A percentile compares a stretch with the other conserved stretches of the same genome.
Evolutionary conservation across 2,113 vertebrate genomes (phyloP).

Genomic region (Saiga tatarica): DNA sequence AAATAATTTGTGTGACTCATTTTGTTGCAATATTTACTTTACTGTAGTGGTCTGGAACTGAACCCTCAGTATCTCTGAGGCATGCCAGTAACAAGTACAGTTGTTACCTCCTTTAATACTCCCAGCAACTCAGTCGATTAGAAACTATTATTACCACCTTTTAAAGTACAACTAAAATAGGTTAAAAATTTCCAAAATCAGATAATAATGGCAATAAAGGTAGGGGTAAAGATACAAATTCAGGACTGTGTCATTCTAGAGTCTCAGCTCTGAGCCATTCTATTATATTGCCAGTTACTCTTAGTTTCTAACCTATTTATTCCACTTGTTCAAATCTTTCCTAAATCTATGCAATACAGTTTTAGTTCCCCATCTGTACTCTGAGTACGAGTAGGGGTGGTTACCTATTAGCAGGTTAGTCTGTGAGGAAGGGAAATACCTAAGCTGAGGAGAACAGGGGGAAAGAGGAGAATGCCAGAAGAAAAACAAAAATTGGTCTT

Average conservation of each 20-base stretch:
- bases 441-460: background rate
- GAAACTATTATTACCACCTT: background rate
- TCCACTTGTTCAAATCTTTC: background rate
- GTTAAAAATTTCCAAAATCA: background rate
- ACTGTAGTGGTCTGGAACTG: background rate
- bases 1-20: background rate
- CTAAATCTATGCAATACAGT: background rate
- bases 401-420: background rate
- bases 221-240: background rate
- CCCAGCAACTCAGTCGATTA: background rate
- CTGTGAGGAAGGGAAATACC: background rate
- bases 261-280: background rate
- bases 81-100: background rate
- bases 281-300: background rate
- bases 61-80: background rate
- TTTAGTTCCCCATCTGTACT: background rate
- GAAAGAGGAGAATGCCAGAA: background rate
- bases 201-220: background rate
- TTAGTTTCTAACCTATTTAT: background rate
- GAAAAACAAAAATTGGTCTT: background rate
- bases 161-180: background rate
- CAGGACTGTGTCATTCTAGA: background rate
- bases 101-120: slow-evolving; percentile 2
- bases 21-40: background rate
- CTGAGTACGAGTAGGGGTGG: background rate